A percentile compares a stretch with the other conserved stretches of the same genome.
These are phyloP conservation scores for Neostethus bicornis DNA, from an alignment of 2,797 vertebrate genomes.

Conservation along the genomic window DNA sequence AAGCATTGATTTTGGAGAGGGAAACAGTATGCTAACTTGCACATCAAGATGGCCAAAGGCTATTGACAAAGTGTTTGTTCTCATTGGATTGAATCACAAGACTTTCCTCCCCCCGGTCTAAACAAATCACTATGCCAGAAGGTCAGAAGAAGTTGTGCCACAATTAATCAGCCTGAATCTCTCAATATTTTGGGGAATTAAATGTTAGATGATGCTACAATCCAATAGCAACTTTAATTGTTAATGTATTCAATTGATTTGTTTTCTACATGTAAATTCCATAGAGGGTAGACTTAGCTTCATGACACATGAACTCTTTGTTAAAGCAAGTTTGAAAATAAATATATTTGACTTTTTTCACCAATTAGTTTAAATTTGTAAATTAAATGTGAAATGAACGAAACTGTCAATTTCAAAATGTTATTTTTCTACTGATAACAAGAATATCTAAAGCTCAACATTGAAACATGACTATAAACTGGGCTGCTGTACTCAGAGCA, in stretches of 20 bases:
- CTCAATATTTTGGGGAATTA: constrained; percentile 42
- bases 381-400: too few species aligned
- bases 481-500: too few species aligned
- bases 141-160: constrained; percentile 57
- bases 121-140: constrained; percentile 61
- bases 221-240: constrained; percentile 21
- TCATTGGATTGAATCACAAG: constrained; percentile 69
- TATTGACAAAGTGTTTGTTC: constrained; percentile 78
- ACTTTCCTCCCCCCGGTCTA: constrained; percentile 57
- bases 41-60: constrained; percentile 64
- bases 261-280: constrained; percentile 9
- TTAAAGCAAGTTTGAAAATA: not conserved
- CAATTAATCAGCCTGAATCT: constrained; percentile 48
- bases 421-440: not conserved
- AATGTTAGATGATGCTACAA: constrained; percentile 29
- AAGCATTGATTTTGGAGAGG: constrained; percentile 62
- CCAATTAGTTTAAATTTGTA: not conserved
- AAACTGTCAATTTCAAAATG: not conserved
- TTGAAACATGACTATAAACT: too few species aligned
- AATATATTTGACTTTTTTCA: not conserved
- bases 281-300: constrained; percentile 6
- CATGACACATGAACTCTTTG: not conserved
- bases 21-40: constrained; percentile 68
- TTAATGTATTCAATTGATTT: constrained; percentile 14
- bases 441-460: too few species aligned